phyloP scores from a whole-genome alignment of 1,140 invertebrate genomes.

The Cardiocondyla obscurior region DNA sequence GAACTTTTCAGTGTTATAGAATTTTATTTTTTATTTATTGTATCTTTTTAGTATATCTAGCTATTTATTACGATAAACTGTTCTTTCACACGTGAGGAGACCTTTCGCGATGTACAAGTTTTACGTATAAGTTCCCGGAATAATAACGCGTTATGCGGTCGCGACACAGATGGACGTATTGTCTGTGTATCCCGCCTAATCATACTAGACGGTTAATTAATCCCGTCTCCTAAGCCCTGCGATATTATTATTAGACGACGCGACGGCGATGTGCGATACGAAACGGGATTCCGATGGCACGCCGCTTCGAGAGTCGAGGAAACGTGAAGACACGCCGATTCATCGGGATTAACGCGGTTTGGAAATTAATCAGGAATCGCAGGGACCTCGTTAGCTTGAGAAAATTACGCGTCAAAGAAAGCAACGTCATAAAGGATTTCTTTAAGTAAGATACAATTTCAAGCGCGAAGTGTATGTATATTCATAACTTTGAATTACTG shows the following conservation, averaged over 20 bases:
- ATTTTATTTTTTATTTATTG: background rate
- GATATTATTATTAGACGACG: slow-evolving; percentile 27
- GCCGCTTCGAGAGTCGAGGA: background rate
- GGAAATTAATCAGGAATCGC: slow-evolving; percentile 1
- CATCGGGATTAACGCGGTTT: background rate
- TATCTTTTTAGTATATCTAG: background rate
- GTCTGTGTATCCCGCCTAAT: background rate
- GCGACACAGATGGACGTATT: background rate
- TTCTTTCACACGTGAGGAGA: background rate
- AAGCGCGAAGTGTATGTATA: too few relatives aligned
- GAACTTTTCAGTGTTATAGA: background rate
- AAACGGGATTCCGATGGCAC: background rate
- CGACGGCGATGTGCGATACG: background rate
- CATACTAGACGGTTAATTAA: slow-evolving; percentile 28
- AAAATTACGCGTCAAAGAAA: background rate
- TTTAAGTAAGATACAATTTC: too few relatives aligned
- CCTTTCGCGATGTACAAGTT: background rate
- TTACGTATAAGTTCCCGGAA: background rate
- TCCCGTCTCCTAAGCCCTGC: background rate
- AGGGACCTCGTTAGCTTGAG: background rate
- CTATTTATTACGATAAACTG: too few relatives aligned
- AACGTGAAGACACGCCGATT: background rate
- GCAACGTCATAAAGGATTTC: too few relatives aligned
- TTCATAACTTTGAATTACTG: too few relatives aligned
- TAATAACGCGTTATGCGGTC: background rate